phyloP scores from a whole-genome alignment of 2,888 invertebrate genomes.

The Stegophylla sp. region DNA sequence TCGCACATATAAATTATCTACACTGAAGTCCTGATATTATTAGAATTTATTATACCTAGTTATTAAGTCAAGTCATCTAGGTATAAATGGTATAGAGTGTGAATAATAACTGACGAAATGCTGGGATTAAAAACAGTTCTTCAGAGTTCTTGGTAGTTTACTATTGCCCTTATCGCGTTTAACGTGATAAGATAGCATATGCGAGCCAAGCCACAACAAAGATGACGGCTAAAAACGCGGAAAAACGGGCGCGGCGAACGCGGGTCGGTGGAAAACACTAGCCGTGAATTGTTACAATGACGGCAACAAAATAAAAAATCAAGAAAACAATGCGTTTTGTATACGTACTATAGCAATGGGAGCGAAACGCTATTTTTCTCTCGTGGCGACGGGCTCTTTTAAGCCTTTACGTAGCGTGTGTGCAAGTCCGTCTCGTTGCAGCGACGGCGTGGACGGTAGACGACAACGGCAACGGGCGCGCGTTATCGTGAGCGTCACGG shows the following conservation, averaged over 20 bases:
- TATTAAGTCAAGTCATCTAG: too few species aligned
- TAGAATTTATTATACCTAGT: too few species aligned
- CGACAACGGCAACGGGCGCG: not conserved
- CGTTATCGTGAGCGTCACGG: conserved; percentile 14
- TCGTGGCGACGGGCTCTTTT: not conserved
- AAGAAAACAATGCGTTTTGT: conserved; percentile 5
- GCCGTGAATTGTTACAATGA: not conserved
- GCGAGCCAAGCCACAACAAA: not conserved
- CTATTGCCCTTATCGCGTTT: not conserved
- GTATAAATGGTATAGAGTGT: too few species aligned
- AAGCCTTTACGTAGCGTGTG: too few species aligned
- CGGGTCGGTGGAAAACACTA: not conserved
- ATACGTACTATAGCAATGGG: conserved; percentile 21
- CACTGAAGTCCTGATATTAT: too few species aligned
- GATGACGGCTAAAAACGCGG: not conserved
- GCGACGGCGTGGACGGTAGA: not conserved
- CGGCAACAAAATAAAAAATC: not conserved
- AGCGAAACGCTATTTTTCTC: not conserved
- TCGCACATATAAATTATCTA: not conserved
- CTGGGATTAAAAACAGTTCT: too few species aligned
- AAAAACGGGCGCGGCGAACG: not conserved
- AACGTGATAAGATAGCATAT: not conserved
- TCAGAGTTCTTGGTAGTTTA: not conserved
- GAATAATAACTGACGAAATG: too few species aligned
- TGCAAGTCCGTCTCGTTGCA: too few species aligned